Base-by-base conservation (phyloP, 1,140 invertebrate genomes). In the Sarcophaga bullata region DNA sequence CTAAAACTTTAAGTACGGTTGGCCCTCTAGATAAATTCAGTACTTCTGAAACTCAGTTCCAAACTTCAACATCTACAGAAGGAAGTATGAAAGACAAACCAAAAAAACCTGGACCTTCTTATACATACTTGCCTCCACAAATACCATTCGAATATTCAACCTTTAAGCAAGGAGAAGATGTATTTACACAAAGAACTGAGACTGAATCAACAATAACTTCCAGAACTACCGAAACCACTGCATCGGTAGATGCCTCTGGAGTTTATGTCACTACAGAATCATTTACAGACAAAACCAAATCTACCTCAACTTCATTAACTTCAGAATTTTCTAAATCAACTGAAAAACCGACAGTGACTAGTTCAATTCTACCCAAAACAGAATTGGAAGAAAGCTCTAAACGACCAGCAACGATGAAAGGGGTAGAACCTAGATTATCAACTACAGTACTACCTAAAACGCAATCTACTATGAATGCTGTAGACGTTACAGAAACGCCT, bases 41-140 rank as follows among this genome's bases (percentile, higher is more conserved):
- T 4, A 37, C 25, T 37, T 37, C 25, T 1, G 25, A 37, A 37
- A 37, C 25, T 2, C 1, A 37, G 25, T 2, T 37, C 25, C 25
- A 37, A 37, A 37, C 25, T 37, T 37, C 25, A 37, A 68, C 62
- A 19, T 19, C 62, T 8, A 68, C 17, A 19, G 62, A 68, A 19
- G 1, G 8, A 10, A 19, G 3, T 2, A 68, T 80, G n/a, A 75
- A 83, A 73, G 48, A 54, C 19, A 50, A 52, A 46, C 81, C 80
- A 8, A 84, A 72, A 58, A 81, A 81, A 48, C 82, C 82, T 9
- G 62, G 62, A 54, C 83, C 83, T 80, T 83, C 80, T 73, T 82
- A 76, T 48, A 72, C 37, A n/a, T 50, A 37, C 17, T 50, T 54
- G 46, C 52, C 80, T 50, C 46, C 46, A 68, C 54, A 76, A 82